A percentile compares a stretch with the other conserved stretches of the same genome.
Evolutionary conservation across 2,888 invertebrate genomes (phyloP).

Genomic region (Aphidius colemani): DNA sequence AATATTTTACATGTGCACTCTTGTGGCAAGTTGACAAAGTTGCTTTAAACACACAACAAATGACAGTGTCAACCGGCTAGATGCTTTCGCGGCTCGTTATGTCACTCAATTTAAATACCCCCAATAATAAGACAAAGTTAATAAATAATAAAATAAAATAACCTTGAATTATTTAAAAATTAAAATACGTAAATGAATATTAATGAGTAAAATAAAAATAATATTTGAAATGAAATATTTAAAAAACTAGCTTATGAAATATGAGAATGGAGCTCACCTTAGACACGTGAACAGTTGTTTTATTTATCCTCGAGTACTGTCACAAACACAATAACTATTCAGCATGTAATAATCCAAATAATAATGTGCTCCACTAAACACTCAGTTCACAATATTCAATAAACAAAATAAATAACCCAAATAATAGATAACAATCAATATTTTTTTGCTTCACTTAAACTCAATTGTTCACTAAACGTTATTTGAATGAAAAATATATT

Average conservation of each 20-base stretch:
- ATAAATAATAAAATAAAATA: background rate
- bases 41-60: constrained; percentile 2
- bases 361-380: background rate
- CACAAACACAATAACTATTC: constrained; percentile 2
- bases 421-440: too few species aligned
- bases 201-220: background rate
- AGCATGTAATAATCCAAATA: constrained; percentile 15
- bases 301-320: constrained; percentile 13
- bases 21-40: constrained; percentile 24
- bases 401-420: background rate
- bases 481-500: too few species aligned
- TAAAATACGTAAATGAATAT: background rate
- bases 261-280: constrained; percentile 12
- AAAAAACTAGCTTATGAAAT: background rate
- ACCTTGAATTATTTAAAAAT: background rate
- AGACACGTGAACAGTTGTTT: constrained; percentile 9
- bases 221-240: background rate
- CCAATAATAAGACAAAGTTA: background rate
- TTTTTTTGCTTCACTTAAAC: too few species aligned
- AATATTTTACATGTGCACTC: constrained; percentile 4
- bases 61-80: constrained; percentile 20
- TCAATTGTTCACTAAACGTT: too few species aligned
- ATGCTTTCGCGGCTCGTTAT: constrained; percentile 18
- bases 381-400: background rate
- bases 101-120: constrained; percentile 15